Evolutionary conservation across 2,113 vertebrate genomes (phyloP).

Genomic region (human): GRCh38 chr2:235226501-235227000

Average conservation of each 20-base stretch:
- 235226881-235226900: fast-evolving
- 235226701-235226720: not conserved
- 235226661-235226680: not conserved
- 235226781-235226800: fast-evolving
- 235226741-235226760: not conserved
- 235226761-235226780: fast-evolving
- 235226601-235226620: not conserved
- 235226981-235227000: not conserved
- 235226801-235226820: not conserved
- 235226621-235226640: not conserved
- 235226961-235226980: too few relatives aligned
- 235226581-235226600: not conserved
- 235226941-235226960: too few relatives aligned
- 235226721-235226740: not conserved
- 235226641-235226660: not conserved
- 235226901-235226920: not conserved
- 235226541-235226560: not conserved
- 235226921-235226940: not conserved
- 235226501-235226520: not conserved
- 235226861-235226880: not conserved
- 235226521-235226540: not conserved
- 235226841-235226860: not conserved
- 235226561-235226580: not conserved
- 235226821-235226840: not conserved
- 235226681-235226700: not conserved